Percentiles rank a stretch among this genome's conserved stretches.
phyloP scores from a whole-genome alignment of 2,113 vertebrate genomes.

The Psammodynastes pulverulentus region DNA sequence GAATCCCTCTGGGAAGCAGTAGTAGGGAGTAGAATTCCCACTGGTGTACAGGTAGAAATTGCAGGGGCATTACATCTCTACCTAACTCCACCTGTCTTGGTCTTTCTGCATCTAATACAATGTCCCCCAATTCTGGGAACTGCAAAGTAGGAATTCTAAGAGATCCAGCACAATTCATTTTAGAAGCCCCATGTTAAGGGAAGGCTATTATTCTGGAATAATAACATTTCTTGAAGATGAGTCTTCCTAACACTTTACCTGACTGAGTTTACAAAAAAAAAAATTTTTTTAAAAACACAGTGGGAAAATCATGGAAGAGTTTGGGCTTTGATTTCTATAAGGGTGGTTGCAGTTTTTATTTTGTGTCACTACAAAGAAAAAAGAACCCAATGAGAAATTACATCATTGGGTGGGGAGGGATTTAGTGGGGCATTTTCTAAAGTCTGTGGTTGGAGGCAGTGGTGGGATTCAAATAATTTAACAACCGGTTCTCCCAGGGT shows the following conservation, averaged over 20 bases:
- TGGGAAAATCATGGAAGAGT: background rate
- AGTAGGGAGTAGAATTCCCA: background rate
- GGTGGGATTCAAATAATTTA: too few species aligned
- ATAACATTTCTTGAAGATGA: background rate
- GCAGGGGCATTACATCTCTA: background rate
- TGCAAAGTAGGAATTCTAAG: background rate
- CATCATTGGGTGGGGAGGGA: background rate
- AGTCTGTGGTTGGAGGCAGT: background rate
- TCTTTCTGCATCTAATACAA: slow-evolving; percentile 1
- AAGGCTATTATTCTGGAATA: background rate
- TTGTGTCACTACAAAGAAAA: background rate
- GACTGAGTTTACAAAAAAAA: background rate
- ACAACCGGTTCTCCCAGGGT: too few species aligned
- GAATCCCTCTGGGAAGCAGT: slow-evolving; percentile 37
- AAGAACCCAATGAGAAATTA: background rate
- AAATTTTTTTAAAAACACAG: background rate
- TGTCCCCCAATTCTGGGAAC: background rate
- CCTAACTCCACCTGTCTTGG: slow-evolving; percentile 12
- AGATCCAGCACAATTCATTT: background rate
- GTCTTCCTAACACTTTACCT: background rate
- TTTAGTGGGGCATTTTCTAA: background rate
- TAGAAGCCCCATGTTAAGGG: background rate
- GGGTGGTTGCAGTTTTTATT: background rate
- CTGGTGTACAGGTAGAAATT: background rate
- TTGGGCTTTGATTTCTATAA: background rate